Base-by-base conservation (phyloP, 2,797 vertebrate species). In the Chaetophractus vellerosus region DNA sequence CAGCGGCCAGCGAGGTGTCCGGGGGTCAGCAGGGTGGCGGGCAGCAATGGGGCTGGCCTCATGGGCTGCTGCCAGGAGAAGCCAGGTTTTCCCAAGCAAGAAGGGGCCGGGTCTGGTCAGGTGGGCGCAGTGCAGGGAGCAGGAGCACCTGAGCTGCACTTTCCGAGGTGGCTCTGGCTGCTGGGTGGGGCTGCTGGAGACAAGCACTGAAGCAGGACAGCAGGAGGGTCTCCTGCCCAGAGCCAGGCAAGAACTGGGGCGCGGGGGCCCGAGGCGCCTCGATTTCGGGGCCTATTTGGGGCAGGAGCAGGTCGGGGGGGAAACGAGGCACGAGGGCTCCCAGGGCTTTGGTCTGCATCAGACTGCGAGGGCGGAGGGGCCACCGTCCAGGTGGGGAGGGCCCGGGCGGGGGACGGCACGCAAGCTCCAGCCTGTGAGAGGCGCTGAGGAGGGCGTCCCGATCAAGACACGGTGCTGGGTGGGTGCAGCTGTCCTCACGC, bases 361-460 rank as follows among this genome's bases (percentile, higher is more conserved):
- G 14, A 6, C 26, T 80, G 23, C 4, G 26, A 7, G 38, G 18
- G 15, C 45, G 41, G 24, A 26, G 41, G 14, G 26, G 33, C 11
- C 15, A 16, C 52, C 5, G 18, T 21, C 0, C 6, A 21, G 55
- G 18, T 55, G 55, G 55, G 55, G 55, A 19, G 8, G 55, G 18
- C 55, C 55, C 16, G 50, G 50, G 50, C 2, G 28, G 55, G 48
- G 9, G 41, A 7, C 16, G 1, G 41, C 24, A 1, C 0, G 9
- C 0, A 8, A 18, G n/a, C 6, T 15, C 76, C 4, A 45, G 28
- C 26, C 0, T 1, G 50, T 45, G 61, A 3, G 26, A 0, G 1
- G 12, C n/a, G 28, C 38, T 0, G 7, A 23, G 81, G 33, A 11
- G 38, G 16, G 24, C 71, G 12, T 41, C 45, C 11, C 5, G 41